Conservation (phyloP, 2,888 invertebrate species). For the Maniola hyperantus region DNA sequence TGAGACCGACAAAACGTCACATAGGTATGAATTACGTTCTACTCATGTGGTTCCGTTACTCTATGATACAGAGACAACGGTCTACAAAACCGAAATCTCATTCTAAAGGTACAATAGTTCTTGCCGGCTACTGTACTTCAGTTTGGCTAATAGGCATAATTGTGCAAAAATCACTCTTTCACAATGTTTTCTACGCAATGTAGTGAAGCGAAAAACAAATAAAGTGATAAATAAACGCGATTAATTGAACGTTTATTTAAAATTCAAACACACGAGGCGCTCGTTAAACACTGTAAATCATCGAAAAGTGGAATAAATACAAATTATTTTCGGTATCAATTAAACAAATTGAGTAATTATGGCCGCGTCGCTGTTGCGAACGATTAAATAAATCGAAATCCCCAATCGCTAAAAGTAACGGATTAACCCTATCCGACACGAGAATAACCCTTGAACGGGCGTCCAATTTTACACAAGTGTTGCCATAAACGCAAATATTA, state of each 20-base stretch:
- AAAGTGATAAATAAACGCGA: constrained; percentile 7
- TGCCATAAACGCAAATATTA: constrained; percentile 79
- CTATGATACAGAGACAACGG: too few relatives aligned
- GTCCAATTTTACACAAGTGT: constrained; percentile 80
- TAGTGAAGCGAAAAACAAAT: constrained; percentile 9
- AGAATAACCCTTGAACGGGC: constrained; percentile 67
- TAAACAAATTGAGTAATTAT: constrained; percentile 38
- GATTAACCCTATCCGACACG: constrained; percentile 66
- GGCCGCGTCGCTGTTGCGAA: constrained; percentile 24
- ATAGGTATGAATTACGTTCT: too few relatives aligned
- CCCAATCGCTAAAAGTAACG: constrained; percentile 46
- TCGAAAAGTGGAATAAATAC: constrained; percentile 35
- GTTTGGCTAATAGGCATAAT: too few relatives aligned
- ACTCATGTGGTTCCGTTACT: too few relatives aligned
- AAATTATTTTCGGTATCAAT: constrained; percentile 38
- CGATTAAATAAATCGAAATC: constrained; percentile 35
- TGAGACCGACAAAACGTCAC: too few relatives aligned
- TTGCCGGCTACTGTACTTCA: too few relatives aligned
- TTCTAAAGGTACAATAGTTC: too few relatives aligned
- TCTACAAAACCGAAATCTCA: too few relatives aligned
- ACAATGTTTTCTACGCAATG: background rate
- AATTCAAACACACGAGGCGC: constrained; percentile 27
- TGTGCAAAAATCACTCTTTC: background rate
- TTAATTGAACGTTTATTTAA: constrained; percentile 26
- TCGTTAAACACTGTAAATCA: constrained; percentile 35